phyloP scores from a whole-genome alignment of 2,113 vertebrate genomes.

The Entelurus aequoreus region DNA sequence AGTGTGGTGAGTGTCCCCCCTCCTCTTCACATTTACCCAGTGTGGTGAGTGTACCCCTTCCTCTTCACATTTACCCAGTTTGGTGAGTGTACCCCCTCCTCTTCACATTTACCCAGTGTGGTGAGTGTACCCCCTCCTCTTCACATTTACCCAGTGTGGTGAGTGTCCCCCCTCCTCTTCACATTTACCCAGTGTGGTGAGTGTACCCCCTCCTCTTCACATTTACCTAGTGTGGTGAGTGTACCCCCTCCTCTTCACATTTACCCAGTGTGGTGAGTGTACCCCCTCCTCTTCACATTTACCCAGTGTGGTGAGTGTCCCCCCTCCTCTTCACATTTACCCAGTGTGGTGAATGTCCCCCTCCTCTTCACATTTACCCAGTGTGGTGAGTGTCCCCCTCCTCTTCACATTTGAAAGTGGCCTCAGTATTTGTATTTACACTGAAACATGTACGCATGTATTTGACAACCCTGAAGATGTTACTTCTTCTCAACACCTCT shows the following conservation, averaged over 20 bases:
- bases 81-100: conserved; percentile 77
- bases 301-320: too few relatives aligned
- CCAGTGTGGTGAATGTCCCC: too few relatives aligned
- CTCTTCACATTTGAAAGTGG: too few relatives aligned
- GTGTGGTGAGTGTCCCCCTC: conserved; percentile 81
- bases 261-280: conserved; percentile 91
- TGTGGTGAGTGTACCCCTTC: too few relatives aligned
- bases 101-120: conserved; percentile 82
- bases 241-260: conserved; percentile 31
- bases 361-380: conserved; percentile 71
- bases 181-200: conserved; percentile 90
- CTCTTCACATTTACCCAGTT: conserved; percentile 83
- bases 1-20: too few relatives aligned
- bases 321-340: too few relatives aligned
- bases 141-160: conserved; percentile 87
- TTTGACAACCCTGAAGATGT: conserved; percentile 10
- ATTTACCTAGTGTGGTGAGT: conserved; percentile 94
- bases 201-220: conserved; percentile 36
- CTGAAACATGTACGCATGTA: background rate
- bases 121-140: conserved; percentile 70
- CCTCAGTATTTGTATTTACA: too few relatives aligned
- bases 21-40: too few relatives aligned
- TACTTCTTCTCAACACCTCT: conserved; percentile 40
- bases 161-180: conserved; percentile 58
- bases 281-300: too few relatives aligned